Conservation (phyloP, 2,113 vertebrate genomes). For the Prinia subflava region DNA sequence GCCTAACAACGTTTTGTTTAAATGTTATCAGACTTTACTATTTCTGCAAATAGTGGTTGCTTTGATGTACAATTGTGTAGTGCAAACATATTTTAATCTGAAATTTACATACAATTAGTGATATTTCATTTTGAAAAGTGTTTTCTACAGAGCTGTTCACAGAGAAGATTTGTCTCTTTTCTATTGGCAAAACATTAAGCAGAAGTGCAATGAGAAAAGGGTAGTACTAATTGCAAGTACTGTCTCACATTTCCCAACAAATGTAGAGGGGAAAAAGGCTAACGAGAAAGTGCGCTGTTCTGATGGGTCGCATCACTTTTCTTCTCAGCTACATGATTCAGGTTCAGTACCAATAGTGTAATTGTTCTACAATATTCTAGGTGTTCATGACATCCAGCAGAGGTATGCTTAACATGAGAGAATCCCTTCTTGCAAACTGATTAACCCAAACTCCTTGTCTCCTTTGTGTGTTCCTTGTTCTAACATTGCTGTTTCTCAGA, state of each 20-base stretch:
- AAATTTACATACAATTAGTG: not conserved
- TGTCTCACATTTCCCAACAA: not conserved
- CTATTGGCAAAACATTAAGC: not conserved
- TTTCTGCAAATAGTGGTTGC: not conserved
- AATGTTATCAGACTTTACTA: not conserved
- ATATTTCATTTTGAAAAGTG: not conserved
- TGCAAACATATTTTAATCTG: not conserved
- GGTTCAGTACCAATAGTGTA: not conserved
- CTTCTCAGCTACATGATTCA: not conserved
- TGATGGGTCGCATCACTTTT: not conserved
- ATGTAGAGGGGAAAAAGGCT: not conserved
- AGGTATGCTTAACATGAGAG: not conserved
- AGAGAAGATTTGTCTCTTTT: not conserved
- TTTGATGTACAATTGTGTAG: not conserved
- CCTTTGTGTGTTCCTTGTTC: not conserved
- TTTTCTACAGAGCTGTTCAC: not conserved
- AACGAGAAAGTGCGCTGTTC: not conserved
- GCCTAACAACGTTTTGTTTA: not conserved
- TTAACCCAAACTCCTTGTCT: not conserved
- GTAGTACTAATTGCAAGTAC: not conserved
- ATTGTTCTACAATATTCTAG: not conserved
- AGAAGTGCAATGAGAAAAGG: not conserved
- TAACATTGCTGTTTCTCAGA: not conserved
- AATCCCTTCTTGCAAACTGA: not conserved
- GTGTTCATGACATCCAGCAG: not conserved